Percentiles rank a stretch among this genome's conserved stretches.
These are phyloP conservation scores for Zoanthus sociatus DNA, from an alignment of 92 coral and sea anemone genomes.

Conservation along the genomic window DNA sequence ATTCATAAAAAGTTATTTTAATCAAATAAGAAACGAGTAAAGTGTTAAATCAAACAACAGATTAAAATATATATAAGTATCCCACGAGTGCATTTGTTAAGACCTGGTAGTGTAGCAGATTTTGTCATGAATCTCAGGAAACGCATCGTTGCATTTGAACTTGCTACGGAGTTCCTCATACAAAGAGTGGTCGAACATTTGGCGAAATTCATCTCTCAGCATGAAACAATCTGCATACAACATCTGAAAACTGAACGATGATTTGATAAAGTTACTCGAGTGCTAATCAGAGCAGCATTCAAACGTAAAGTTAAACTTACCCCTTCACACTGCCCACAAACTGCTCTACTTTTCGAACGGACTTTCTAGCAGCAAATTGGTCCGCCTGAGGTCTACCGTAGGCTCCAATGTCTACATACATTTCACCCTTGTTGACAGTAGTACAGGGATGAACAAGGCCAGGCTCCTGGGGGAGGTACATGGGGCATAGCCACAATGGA, in stretches of 20 bases:
- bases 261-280: neutral
- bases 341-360: slow-evolving; percentile 68
- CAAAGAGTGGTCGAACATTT: slow-evolving; percentile 71
- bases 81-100: neutral
- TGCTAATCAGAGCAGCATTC: neutral
- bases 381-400: slow-evolving; percentile 67
- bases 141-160: slow-evolving; percentile 55
- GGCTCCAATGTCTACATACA: slow-evolving; percentile 74
- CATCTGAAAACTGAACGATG: slow-evolving; percentile 65
- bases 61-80: neutral
- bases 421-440: slow-evolving; percentile 42
- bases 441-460: slow-evolving; percentile 68
- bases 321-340: slow-evolving; percentile 62
- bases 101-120: slow-evolving; percentile 56
- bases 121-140: slow-evolving; percentile 69
- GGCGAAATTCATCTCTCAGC: slow-evolving; percentile 70
- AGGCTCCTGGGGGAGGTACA: slow-evolving; percentile 64
- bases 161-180: slow-evolving; percentile 55
- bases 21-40: neutral
- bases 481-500: slow-evolving; percentile 75
- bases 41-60: neutral
- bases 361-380: slow-evolving; percentile 52
- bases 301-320: slow-evolving; percentile 27
- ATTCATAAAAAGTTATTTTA: no score
- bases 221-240: slow-evolving; percentile 73